phyloP scores from a whole-genome alignment of 2,888 invertebrate genomes.

The Drosophila mettleri region DNA sequence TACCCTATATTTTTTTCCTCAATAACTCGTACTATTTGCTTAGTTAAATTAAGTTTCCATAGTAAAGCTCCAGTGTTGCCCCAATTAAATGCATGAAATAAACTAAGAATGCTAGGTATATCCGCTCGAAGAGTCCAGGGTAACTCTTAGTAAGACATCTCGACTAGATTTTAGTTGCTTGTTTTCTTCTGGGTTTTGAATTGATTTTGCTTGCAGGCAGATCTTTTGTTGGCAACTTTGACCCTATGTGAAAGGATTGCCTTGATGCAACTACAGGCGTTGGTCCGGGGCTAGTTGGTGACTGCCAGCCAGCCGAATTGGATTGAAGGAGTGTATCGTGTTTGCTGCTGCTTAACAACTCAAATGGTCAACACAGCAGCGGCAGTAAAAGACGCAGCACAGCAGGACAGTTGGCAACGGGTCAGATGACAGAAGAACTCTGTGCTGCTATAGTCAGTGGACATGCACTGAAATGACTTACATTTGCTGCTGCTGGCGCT shows the following conservation, averaged over 20 bases:
- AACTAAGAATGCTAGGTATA: no score
- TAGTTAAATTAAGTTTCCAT: no score
- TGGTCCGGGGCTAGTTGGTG: not conserved
- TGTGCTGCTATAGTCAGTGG: conserved; percentile 29
- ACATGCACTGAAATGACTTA: conserved; percentile 35
- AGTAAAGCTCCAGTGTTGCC: no score
- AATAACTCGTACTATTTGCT: no score
- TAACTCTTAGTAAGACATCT: no score
- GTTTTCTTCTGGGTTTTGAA: conserved; percentile 15
- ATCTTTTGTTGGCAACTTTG: conserved; percentile 29
- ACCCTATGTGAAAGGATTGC: conserved; percentile 27
- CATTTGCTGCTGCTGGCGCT: conserved; percentile 7
- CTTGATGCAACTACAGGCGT: not conserved
- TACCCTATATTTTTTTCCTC: no score
- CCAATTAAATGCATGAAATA: no score
- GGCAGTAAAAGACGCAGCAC: conserved; percentile 13
- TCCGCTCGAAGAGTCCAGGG: no score
- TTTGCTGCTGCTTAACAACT: conserved; percentile 34
- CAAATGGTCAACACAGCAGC: conserved; percentile 23
- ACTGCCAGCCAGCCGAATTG: conserved; percentile 11
- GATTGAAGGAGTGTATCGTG: conserved; percentile 27
- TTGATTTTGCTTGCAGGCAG: conserved; percentile 31
- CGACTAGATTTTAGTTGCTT: no score
- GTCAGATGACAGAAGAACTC: conserved; percentile 8
- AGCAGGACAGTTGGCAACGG: conserved; percentile 12